Base-by-base conservation (phyloP, 2,113 vertebrate species). In the Malurus cyaneus region DNA sequence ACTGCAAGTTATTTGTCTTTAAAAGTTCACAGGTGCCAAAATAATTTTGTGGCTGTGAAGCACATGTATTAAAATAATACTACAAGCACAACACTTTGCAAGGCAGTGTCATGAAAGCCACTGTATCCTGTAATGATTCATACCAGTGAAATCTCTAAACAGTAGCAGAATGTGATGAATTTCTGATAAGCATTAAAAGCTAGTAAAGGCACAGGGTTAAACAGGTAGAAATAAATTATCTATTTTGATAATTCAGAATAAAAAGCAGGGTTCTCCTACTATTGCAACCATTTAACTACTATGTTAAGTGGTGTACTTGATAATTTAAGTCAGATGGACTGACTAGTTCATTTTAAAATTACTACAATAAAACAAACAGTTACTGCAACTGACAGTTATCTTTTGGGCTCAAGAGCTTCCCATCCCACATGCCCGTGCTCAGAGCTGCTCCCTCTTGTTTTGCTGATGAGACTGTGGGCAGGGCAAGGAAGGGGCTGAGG, bases 21-120 rank as follows among this genome's bases (percentile, higher is more conserved):
- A 92, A 79, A 93, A 95, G 39, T 54, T 82, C 34, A 87, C 59
- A 89, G 15, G 73, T 79, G 76, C 49, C 73, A 66, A 62, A 93
- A 60, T 34, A 32, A 78, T 77, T 72, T 82, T 6, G 4, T 44
- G 89, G 60, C 71, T 42, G 41, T 50, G 44, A 86, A 85, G 44
- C 18, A 94, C 5, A 29, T 4, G 16, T 25, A 88, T 56, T 67
- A 64, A 80, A 92, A 57, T 25, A 81, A 69, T 41, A 82, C 14
- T 49, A 28, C 31, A 84, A 85, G 29, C 11, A 15, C 3, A 74
- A 53, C 16, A 67, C 36, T 57, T 46, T 29, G 7, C 12, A 67
- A 87, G 49, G 56, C 31, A 70, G 29, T 0, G 0, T 46, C 20
- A 36, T 12, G 60, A 84, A 78, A 67, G 29, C 8, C 23, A 19